A percentile compares a stretch with the other conserved stretches of the same genome.
Evolutionary conservation across 2,888 invertebrate genomes (phyloP).

Genomic region (Parapristionchus giblindavisi): DNA sequence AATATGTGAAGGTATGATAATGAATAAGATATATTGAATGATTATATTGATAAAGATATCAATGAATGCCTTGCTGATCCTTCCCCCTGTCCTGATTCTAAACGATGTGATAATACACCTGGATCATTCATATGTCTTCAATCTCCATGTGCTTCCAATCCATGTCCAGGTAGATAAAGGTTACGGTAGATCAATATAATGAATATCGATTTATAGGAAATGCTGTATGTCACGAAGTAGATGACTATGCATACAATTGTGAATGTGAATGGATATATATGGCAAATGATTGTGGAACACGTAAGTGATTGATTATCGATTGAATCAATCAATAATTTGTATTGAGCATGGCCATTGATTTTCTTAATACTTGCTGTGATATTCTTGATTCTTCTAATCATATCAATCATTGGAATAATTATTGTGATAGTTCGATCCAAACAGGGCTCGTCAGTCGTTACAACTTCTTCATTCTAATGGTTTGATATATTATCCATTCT

Average conservation of each 20-base stretch:
- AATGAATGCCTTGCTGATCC: neutral
- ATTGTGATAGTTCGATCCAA: conserved; percentile 16
- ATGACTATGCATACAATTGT: conserved; percentile 26
- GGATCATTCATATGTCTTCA: conserved; percentile 13
- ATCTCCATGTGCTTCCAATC: conserved; percentile 12
- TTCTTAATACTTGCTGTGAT: conserved; percentile 20
- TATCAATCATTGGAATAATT: neutral
- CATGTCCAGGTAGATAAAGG: conserved; percentile 24
- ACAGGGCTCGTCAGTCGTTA: conserved; percentile 31
- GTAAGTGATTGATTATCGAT: conserved; percentile 2
- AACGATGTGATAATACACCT: conserved; percentile 12
- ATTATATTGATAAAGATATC: conserved; percentile 19
- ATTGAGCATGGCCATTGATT: conserved; percentile 28
- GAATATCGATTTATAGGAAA: conserved; percentile 10
- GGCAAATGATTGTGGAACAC: conserved; percentile 33
- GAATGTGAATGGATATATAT: conserved; percentile 33
- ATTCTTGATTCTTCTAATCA: conserved; percentile 26
- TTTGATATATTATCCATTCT: neutral
- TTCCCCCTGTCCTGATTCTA: neutral
- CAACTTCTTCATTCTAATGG: conserved; percentile 15
- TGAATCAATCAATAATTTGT: neutral
- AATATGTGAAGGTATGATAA: conserved; percentile 12
- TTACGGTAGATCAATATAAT: neutral
- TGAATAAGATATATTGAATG: neutral
- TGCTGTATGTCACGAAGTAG: conserved; percentile 5